Evolutionary conservation across 2,888 invertebrate genomes (phyloP).

Genomic region (Podotricha telesiphe): DNA sequence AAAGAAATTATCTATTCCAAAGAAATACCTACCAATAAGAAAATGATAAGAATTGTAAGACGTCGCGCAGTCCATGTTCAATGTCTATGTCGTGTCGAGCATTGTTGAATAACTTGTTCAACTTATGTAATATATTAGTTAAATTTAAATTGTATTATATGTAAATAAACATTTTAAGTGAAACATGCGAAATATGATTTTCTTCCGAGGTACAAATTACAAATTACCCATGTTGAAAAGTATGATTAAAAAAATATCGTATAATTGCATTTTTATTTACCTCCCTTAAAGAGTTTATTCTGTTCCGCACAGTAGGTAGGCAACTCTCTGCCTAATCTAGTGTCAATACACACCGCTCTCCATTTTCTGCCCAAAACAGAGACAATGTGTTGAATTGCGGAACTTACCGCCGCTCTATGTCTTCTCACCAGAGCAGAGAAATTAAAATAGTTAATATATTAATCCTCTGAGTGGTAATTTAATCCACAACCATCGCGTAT

Average conservation of each 20-base stretch:
- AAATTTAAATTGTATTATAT: conserved; percentile 78
- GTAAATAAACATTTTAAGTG: conserved; percentile 80
- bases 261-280: conserved; percentile 52
- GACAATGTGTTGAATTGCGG: too few species aligned
- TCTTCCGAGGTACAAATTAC: conserved; percentile 83
- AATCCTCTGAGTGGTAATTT: too few species aligned
- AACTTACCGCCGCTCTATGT: too few species aligned
- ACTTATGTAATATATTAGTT: conserved; percentile 67
- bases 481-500: too few species aligned
- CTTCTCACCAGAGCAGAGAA: too few species aligned
- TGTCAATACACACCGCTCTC: too few species aligned
- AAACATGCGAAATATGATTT: conserved; percentile 81
- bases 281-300: too few species aligned
- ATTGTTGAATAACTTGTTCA: conserved; percentile 53
- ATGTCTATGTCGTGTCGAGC: conserved; percentile 48
- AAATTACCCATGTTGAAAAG: conserved; percentile 82
- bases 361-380: too few species aligned
- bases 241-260: conserved; percentile 81
- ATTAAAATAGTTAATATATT: too few species aligned
- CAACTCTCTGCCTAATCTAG: too few species aligned
- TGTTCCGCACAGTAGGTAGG: too few species aligned
- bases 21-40: not conserved
- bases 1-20: not conserved
- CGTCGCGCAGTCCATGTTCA: conserved; percentile 44
- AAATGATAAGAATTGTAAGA: conserved; percentile 39